Evolutionary conservation across 2,113 vertebrate genomes (phyloP).

Genomic region (Cynoglossus semilaevis): DNA sequence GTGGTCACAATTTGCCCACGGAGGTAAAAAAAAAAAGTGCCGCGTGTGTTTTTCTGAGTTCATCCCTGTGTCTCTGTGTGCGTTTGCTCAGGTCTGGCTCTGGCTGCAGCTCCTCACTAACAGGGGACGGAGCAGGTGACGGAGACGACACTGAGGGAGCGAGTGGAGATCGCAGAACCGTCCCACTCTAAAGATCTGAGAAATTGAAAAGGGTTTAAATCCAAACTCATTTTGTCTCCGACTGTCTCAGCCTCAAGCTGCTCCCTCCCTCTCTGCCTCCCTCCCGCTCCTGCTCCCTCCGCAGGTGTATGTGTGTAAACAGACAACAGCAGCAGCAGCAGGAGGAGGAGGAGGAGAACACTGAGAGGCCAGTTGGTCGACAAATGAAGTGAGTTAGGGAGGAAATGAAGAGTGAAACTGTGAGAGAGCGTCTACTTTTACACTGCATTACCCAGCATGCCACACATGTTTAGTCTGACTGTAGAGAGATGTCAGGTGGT

Average conservation of each 20-base stretch:
- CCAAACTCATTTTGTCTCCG: slow-evolving; percentile 73
- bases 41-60: slow-evolving; percentile 42
- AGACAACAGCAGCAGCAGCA: slow-evolving; percentile 40
- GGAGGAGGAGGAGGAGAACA: slow-evolving; percentile 21
- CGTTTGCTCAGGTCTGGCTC: slow-evolving; percentile 49
- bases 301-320: slow-evolving; percentile 40
- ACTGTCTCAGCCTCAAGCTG: slow-evolving; percentile 61
- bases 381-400: slow-evolving; percentile 58
- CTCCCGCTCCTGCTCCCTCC: too few relatives aligned
- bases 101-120: slow-evolving; percentile 65
- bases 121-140: slow-evolving; percentile 78
- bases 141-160: slow-evolving; percentile 73
- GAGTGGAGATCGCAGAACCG: slow-evolving; percentile 75
- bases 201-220: slow-evolving; percentile 67
- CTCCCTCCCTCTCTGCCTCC: too few relatives aligned
- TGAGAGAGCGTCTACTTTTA: slow-evolving; percentile 9
- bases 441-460: not conserved
- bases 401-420: slow-evolving; percentile 49
- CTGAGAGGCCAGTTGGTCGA: slow-evolving; percentile 64
- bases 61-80: slow-evolving; percentile 29
- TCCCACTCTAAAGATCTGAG: slow-evolving; percentile 73
- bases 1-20: slow-evolving; percentile 61
- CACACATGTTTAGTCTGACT: too few relatives aligned
- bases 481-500: slow-evolving; percentile 36
- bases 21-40: slow-evolving; percentile 50